Evolutionary conservation across 2,797 vertebrate genomes (phyloP), one percentile per base, ranked within the genome.

Genomic region (Pachyuromys duprasi): DNA sequence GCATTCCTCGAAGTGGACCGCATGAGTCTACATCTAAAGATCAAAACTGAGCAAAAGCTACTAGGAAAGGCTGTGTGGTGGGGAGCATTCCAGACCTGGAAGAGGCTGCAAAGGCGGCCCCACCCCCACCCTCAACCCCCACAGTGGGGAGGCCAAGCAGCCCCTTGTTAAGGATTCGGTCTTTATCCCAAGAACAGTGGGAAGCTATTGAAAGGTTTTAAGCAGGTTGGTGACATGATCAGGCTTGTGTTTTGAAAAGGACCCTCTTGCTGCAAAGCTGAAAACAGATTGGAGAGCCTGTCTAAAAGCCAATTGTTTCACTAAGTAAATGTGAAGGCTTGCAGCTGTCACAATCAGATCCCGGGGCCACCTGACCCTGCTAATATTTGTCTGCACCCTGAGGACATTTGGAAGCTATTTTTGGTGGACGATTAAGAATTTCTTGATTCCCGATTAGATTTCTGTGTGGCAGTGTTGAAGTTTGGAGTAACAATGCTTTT

Each of bases 101-200:
- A 72, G 86, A 74, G 93, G 20, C 15, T 0, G 57, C 76, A 9
- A 49, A 89, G 57, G 33, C 55, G 36, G 53, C 78, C 87, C 90
- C 55, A 70, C 22, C 84, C 81, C 96, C 33, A 36, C 11, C 1
- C 70, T 69, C 62, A 75, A 39, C 76, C 67, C 81, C 67, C 20
- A 24, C 33, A 9, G 79, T 36, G 84, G 76, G 67, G 67, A 75
- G 86, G 57, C 14, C 3, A 0, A 8, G 28, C 67, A 62, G 63
- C 45, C 63, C 72, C 96, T 93, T n/a, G 90, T 95, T 96, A 97
- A 92, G 78, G 90, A 67, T 92, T 84, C 76, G 82, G 88, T 89
- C 96, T 97, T 98, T 97, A 97, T 97, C 94, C 90, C 13, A 63
- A 92, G 93, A 97, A 90, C 97, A 96, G 96, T 95, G 90, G 97